These are phyloP conservation scores for Cervus canadensis DNA, from an alignment of 2,113 vertebrate species.

Conservation along the genomic window DNA sequence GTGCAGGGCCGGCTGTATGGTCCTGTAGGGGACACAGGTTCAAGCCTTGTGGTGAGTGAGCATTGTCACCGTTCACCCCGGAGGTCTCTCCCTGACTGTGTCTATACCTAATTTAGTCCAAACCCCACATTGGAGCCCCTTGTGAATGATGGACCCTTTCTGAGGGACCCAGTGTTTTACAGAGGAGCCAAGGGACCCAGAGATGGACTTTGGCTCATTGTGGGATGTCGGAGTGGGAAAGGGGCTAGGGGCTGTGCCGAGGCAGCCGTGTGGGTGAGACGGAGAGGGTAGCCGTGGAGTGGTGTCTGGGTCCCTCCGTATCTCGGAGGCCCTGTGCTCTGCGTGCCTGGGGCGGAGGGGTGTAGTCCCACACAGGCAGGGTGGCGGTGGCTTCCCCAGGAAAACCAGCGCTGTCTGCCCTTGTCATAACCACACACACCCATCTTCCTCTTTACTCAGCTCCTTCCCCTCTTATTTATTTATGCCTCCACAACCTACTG, in stretches of 20 bases:
- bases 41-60: background rate
- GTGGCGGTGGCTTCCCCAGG: background rate
- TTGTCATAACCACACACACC: background rate
- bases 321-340: fast-evolving
- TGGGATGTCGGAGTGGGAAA: background rate
- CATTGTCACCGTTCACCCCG: background rate
- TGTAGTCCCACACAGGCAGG: background rate
- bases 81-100: background rate
- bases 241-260: background rate
- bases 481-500: background rate
- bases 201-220: background rate
- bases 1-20: no score
- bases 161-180: background rate
- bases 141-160: background rate
- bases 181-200: background rate
- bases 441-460: background rate
- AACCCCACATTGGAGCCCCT: background rate
- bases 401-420: background rate
- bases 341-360: no score
- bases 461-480: background rate
- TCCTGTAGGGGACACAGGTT: background rate
- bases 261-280: background rate
- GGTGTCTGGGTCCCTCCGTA: background rate
- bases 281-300: background rate
- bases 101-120: background rate